Evolutionary conservation across 2,113 vertebrate genomes (phyloP).

Genomic region (Neotoma lepida): DNA sequence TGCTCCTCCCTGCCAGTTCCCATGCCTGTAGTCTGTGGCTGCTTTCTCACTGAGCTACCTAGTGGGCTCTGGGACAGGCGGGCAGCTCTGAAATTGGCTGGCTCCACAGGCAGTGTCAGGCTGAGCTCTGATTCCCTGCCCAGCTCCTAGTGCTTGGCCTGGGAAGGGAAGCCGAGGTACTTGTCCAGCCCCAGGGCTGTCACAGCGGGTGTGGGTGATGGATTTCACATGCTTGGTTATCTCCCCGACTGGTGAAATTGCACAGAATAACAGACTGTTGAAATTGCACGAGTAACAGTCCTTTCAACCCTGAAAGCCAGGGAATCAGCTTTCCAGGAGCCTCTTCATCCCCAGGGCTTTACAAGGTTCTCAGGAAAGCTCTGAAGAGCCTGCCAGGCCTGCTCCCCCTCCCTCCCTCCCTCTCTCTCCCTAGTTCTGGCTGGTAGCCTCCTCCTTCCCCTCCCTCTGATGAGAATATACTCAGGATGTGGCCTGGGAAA

Average conservation of each 20-base stretch:
- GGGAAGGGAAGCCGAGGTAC: background rate
- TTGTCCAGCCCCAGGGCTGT: background rate
- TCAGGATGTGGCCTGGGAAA: background rate
- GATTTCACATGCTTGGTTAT: background rate
- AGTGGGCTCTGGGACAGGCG: background rate
- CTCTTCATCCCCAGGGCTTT: conserved; percentile 11
- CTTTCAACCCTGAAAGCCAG: background rate
- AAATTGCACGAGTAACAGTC: background rate
- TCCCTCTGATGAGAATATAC: no score
- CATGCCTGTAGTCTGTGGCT: background rate
- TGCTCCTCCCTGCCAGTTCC: background rate
- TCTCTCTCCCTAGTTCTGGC: background rate
- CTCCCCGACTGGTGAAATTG: background rate
- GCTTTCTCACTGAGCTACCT: background rate
- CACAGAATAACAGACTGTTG: background rate
- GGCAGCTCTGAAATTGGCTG: background rate
- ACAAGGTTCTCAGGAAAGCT: background rate
- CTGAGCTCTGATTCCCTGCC: background rate
- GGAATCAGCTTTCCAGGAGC: background rate
- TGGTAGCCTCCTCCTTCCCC: background rate
- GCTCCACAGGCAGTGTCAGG: background rate
- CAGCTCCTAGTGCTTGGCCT: background rate
- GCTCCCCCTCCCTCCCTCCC: background rate
- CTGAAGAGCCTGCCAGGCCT: background rate
- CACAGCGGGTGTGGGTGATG: background rate